Base-by-base conservation (phyloP, 2,797 vertebrate genomes). In the Heliangelus exortis region DNA sequence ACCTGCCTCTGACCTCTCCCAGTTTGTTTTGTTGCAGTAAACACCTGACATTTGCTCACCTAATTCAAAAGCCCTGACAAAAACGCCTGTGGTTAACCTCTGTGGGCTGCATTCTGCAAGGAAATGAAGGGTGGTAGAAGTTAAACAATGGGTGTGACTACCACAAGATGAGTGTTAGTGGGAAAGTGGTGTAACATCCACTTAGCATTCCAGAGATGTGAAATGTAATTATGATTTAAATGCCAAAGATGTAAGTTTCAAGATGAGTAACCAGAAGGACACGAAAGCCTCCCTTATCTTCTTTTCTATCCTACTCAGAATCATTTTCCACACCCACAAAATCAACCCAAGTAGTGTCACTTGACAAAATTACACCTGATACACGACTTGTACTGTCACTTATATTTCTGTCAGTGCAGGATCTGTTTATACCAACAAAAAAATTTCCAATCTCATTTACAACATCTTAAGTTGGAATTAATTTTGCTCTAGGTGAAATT, bases 121-220 rank as follows among this genome's bases (percentile, higher is more conserved):
- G 45, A 85, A 94, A 73, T 85, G 62, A 91, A 92, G 73, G 89
- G 69, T 75, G 89, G 90, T 65, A 63, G 92, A 91, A 95, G 77
- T 93, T 93, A 94, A 95, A 93, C 91, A 92, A 90, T 73, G 96
- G 94, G 93, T 87, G 92, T 93, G 94, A 91, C 93, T 88, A 78
- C 95, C 79, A 43, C 91, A 89, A 84, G 79, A 93, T 77, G 87
- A 84, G 75, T 89, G 58, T 81, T 90, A 92, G 91, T 94, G 94
- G 94, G 85, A 96, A 93, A 95, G 87, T 86, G 92, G 89, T 94
- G 87, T 93, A 94, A 95, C 92, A 96, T 91, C 89, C 87, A 91
- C 74, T 90, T 92, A 95, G 85, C 92, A 79, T 96, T 96, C 93
- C 92, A 91, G 91, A 92, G 95, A 93, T 67, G 89, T 77, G 83